A percentile compares a stretch with the other conserved stretches of the same genome.
phyloP scores from a whole-genome alignment of 2,888 invertebrate species.

The Catocala sponsa region DNA sequence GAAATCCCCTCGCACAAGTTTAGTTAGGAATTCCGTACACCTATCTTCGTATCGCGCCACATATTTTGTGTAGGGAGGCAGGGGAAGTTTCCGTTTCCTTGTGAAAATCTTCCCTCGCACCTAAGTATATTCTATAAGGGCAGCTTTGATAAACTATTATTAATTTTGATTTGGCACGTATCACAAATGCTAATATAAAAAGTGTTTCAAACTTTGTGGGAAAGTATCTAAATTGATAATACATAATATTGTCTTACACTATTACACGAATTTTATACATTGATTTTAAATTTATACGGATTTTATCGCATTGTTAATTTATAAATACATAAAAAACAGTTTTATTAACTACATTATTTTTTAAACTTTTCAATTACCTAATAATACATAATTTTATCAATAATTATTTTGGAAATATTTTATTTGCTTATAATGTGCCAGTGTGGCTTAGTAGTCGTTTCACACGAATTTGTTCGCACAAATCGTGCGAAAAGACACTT shows the following conservation, averaged over 20 bases:
- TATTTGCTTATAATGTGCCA: too few species aligned
- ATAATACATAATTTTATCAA: too few species aligned
- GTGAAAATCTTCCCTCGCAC: constrained; percentile 61
- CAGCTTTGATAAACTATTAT: constrained; percentile 47
- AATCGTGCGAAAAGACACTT: too few species aligned
- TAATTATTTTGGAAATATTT: too few species aligned
- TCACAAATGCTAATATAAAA: constrained; percentile 8
- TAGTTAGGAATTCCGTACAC: constrained; percentile 79
- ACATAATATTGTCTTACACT: background rate
- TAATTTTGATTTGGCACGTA: constrained; percentile 36
- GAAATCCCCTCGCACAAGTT: constrained; percentile 75
- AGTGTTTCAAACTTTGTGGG: background rate
- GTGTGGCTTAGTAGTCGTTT: too few species aligned
- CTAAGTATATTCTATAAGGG: constrained; percentile 38
- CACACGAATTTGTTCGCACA: too few species aligned
- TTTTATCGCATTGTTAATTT: too few species aligned
- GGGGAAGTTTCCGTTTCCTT: constrained; percentile 68
- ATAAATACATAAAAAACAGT: too few species aligned
- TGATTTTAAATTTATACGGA: too few species aligned
- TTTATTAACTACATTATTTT: too few species aligned
- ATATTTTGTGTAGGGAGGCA: constrained; percentile 75
- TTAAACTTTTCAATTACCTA: too few species aligned
- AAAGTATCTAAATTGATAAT: background rate
- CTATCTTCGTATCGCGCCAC: constrained; percentile 75
- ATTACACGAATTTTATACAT: too few species aligned